Percentiles rank a stretch among this genome's conserved stretches.
Evolutionary conservation across 2,113 vertebrate species (phyloP).

Genomic region (Anas platyrhynchos): DNA sequence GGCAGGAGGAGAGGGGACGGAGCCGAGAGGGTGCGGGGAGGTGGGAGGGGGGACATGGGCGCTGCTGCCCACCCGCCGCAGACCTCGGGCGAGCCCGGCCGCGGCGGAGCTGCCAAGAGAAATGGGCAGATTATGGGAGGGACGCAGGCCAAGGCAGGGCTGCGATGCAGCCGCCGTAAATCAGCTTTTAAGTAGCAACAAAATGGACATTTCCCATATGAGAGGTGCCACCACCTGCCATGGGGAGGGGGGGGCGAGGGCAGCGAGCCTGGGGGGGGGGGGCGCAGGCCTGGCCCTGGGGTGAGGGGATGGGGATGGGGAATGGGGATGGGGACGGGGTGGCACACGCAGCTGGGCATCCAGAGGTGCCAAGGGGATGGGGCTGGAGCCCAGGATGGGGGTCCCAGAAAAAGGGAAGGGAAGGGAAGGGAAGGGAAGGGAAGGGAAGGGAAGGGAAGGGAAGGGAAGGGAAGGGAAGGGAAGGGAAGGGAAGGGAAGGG

Average conservation of each 20-base stretch:
- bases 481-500: no score
- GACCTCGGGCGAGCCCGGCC: constrained; percentile 27
- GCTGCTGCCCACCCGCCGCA: background rate
- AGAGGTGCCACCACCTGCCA: constrained; percentile 55
- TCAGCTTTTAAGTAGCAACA: constrained; percentile 80
- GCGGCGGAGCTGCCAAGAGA: constrained; percentile 69
- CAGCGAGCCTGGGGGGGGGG: background rate
- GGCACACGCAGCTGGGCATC: no score
- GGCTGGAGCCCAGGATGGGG: no score
- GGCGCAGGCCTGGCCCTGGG: background rate
- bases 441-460: no score
- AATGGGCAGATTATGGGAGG: constrained; percentile 75
- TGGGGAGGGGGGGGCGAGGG: background rate
- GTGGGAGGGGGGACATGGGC: background rate
- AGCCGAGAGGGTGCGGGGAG: background rate
- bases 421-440: no score
- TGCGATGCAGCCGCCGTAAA: constrained; percentile 74
- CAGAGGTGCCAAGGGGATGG: no score
- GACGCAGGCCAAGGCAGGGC: constrained; percentile 74
- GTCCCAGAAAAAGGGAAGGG: no score
- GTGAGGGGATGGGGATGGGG: fast-evolving
- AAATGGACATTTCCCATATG: constrained; percentile 78
- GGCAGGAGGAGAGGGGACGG: constrained; percentile 62
- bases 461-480: no score
- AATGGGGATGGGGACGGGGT: background rate